Evolutionary conservation across 2,888 invertebrate species (phyloP), one percentile per base, ranked within the genome.

Genomic region (Gymnosoma rotundatum): DNA sequence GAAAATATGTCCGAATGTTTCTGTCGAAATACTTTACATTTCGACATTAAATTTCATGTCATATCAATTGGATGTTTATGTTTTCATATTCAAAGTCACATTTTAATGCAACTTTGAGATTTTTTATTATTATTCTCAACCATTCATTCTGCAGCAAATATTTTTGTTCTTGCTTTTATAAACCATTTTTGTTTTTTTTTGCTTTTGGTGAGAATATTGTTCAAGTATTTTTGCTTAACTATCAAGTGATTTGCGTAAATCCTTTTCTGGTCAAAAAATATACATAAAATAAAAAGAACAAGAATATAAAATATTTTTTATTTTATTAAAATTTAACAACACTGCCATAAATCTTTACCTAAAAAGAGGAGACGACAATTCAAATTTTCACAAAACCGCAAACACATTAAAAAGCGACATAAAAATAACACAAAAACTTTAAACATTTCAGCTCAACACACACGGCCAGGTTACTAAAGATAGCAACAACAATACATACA

Each of bases 241-340:
- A 81, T 84, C 84, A 81, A 81, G 78, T 84, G 84, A 84, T 84
- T 84, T 84, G 81, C 84, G 84, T 84, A 84, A 84, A 84, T 84
- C 84, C 84, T 84, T 84, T 74, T 81, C 81, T 81, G 84, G 70
- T 81, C 58, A 64, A 54, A 58, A 69, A 78, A 78, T 48, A 81
- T 50, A 78, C 56, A 69, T 50, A 76, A 75, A 70, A 70, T 45
- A 52, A 75, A 67, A 70, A 69, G 84, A 84, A 78, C 64, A 84
- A 78, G 84, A 84, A 78, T 64, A 84, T 81, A 50, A 84, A 84
- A 84, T 81, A 87, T 86, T 89, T 90, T 90, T 90, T 90, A 88
- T 88, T 88, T 89, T 91, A 90, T 90, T 90, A 90, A 90, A 90
- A 91, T 90, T 91, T 91, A 90, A 90, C 90, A 90, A 90, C 88